These are phyloP conservation scores for Melitaea athalia DNA, from an alignment of 2,888 invertebrate genomes.

Conservation along the genomic window DNA sequence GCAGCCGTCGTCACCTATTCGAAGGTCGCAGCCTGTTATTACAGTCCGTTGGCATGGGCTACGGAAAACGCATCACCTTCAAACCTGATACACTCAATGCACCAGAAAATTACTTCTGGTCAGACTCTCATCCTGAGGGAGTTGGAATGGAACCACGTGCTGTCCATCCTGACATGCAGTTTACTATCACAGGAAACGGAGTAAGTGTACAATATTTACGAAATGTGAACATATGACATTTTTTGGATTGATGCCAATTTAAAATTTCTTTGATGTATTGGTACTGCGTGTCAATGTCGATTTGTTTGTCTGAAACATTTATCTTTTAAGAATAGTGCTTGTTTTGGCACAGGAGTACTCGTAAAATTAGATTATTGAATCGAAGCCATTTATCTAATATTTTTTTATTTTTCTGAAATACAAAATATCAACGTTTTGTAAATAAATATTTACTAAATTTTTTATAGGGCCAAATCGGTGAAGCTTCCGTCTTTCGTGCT, in stretches of 20 bases:
- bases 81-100: constrained; percentile 83
- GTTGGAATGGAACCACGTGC: constrained; percentile 86
- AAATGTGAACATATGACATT: constrained; percentile 14
- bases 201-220: constrained; percentile 56
- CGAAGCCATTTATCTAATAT: constrained; percentile 40
- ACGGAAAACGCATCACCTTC: constrained; percentile 89
- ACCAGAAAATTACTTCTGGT: constrained; percentile 88
- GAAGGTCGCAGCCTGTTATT: constrained; percentile 84
- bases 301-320: constrained; percentile 4
- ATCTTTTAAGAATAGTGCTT: not conserved
- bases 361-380: constrained; percentile 43
- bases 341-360: constrained; percentile 23
- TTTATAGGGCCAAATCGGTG: constrained; percentile 80
- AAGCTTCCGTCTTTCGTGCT: constrained; percentile 86
- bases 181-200: constrained; percentile 83
- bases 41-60: constrained; percentile 87
- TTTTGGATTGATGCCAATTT: constrained; percentile 25
- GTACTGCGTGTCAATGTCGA: constrained; percentile 15
- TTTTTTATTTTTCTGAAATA: not conserved
- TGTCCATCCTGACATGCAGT: constrained; percentile 85
- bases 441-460: constrained; percentile 35
- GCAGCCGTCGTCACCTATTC: constrained; percentile 84
- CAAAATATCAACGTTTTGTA: too few relatives aligned
- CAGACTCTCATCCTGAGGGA: constrained; percentile 88
- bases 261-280: constrained; percentile 14